Base-by-base conservation (phyloP, 2,113 vertebrate species). In the Rhea americana region DNA sequence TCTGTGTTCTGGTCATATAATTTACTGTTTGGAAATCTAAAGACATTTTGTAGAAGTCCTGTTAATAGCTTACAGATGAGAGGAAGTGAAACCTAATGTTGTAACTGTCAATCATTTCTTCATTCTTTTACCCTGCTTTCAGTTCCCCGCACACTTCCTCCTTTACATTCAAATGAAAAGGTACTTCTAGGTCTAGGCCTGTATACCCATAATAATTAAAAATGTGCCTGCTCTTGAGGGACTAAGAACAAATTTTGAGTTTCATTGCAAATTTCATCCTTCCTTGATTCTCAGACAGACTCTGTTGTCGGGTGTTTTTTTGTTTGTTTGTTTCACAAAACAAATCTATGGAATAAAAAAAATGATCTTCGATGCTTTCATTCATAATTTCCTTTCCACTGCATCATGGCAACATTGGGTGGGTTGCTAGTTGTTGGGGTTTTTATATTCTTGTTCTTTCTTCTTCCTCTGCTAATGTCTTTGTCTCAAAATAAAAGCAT, bases 101-200 rank as follows among this genome's bases (percentile, higher is more conserved):
- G 7, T 58, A 93, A 94, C 85, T 94, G 91, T 53, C 83, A 72
- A 55, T 86, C 78, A 56, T 92, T 94, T 93, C 92, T 94, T 92
- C 70, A 66, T 79, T 84, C 47, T 88, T 93, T 71, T 32, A 53
- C 56, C 19, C 65, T 86, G 68, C 51, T 95, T 82, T 95, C 84
- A 75, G 82, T 95, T 96, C 87, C 50, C 59, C 56, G 39, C 15
- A 22, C 9, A 2, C 65, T 95, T 94, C 82, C 41, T 85, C 73
- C 55, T 78, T 62, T 48, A 35, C 61, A 47, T 75, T 95, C 86
- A 89, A 37, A 86, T 84, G 19, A 72, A 76, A 90, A 90, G 70
- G 16, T 90, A 48, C 79, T 95, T 95, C 88, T 78, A 95, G 85
- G 85, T 80, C n/a, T 82, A 76, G n/a, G 10, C 26, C 35, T 19